Evolutionary conservation across 1,140 invertebrate genomes (phyloP), one percentile per base, ranked within the genome.

Genomic region (Oscheius sp.): DNA sequence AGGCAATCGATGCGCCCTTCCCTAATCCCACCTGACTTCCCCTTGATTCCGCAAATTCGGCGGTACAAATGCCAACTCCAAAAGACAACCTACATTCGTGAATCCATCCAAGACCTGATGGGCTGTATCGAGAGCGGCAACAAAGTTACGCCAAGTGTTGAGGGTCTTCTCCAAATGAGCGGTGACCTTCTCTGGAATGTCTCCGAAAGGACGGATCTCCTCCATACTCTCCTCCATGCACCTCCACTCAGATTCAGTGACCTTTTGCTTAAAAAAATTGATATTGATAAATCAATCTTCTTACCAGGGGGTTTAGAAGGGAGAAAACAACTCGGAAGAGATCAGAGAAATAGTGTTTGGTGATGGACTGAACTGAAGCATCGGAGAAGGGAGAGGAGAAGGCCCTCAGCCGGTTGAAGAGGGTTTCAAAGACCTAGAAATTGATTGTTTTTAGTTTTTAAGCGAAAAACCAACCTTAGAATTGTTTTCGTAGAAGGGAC

Each of bases 81-180:
- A n/a, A n/a, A n/a, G n/a, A n/a, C n/a, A 26, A 55, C 49, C 28
- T 23, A 55, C 49, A 26, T 55, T 55, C 4, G 28, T 15, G 49
- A 55, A 55, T 7, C 49, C 49, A 55, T 55, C 49, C 49, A 55
- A 26, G 49, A 55, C 23, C 49, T 55, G 49, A 55, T 55, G 49
- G 23, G 7, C 49, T 7, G 49, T 55, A 26, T 55, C 49, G 49
- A 55, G 7, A 23, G 49, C 49, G 7, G 49, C 49, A 26, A 55
- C 28, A 26, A 55, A 55, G 49, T 55, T 55, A 15, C 49, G 15
- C 49, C 49, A 55, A 23, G 49, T 55, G 7, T 7, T 23, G 7
- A 55, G 49, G 49, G 49, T 55, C 49, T 55, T 55, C 7, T 55
- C 49, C 49, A 55, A 23, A 55, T 55, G 49, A 23, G 49, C 49